phyloP scores from a whole-genome alignment of 1,140 invertebrate genomes.

The Hetaerina americana region DNA sequence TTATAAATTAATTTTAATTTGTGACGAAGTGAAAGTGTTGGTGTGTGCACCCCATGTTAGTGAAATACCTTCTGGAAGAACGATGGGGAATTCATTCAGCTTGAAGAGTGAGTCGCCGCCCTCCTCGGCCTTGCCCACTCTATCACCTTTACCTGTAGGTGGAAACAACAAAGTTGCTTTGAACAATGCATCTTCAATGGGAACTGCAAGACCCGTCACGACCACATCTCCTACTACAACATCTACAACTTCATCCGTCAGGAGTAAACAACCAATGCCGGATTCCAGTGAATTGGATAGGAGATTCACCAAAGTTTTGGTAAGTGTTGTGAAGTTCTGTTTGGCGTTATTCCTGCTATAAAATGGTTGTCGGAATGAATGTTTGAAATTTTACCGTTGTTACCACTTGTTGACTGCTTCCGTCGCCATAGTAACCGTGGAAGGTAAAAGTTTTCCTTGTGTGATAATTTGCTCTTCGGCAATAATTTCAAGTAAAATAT shows the following conservation, averaged over 20 bases:
- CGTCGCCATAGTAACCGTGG: too few species aligned
- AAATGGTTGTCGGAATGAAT: too few species aligned
- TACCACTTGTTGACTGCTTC: too few species aligned
- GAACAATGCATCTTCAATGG: constrained; percentile 1
- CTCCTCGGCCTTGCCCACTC: not conserved
- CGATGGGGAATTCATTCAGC: constrained; percentile 4
- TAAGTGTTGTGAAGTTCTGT: constrained; percentile 39
- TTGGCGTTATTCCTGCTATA: not conserved
- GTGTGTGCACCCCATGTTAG: not conserved
- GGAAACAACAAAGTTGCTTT: not conserved
- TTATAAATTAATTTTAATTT: not conserved
- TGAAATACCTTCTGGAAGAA: not conserved
- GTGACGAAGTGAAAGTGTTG: constrained; percentile 2
- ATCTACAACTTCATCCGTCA: constrained; percentile 28
- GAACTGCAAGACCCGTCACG: not conserved
- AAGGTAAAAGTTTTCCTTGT: too few species aligned
- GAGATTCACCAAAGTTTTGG: constrained; percentile 88
- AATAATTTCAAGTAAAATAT: too few species aligned
- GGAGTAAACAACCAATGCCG: constrained; percentile 70
- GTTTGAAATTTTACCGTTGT: too few species aligned
- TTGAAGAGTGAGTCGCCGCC: constrained; percentile 4
- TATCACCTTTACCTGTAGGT: not conserved
- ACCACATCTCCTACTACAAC: not conserved
- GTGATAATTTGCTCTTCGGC: too few species aligned
- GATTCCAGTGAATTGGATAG: constrained; percentile 77